Evolutionary conservation across 2,113 vertebrate species (phyloP), one percentile per base, ranked within the genome.

Genomic region (Phylloscopus trochilus): DNA sequence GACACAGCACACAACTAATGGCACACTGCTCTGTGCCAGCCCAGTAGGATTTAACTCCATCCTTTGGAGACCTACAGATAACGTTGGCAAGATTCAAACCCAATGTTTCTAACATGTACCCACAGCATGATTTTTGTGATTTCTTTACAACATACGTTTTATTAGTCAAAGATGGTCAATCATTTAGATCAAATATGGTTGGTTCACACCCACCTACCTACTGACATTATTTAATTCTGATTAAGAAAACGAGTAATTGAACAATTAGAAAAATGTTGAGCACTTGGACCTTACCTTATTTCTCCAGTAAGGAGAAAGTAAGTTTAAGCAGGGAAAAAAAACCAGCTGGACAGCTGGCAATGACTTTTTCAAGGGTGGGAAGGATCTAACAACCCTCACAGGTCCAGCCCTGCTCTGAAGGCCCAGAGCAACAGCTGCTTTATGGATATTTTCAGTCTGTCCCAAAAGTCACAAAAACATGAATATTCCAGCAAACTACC

Each of bases 1-100:
- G 37, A 21, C 0, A 3, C 19, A 46, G 49, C 72, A 59, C 55
- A 59, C 39, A 64, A 8, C 23, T 4, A n/a, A 35, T 0, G 3
- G 43, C 26, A 77, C 56, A 49, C 11, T 0, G 1, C 26, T n/a
- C 66, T 43, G 44, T 2, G 24, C 37, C 3, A 83, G 19, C n/a
- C 68, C 15, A 28, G 43, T 0, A n/a, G 56, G n/a, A 30, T 37
- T 68, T 19, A 80, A 56, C 30, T 30, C 46, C 46, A 39, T 28
- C 37, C 51, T 41, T 8, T 56, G 26, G 30, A 74, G 37, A 44
- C 52, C 19, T 39, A n/a, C 28, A 59, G 52, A 12, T 28, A 59
- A 59, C 19, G 33, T 3, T 27, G 30, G 19, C 28, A 59, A 52
- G 67, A 59, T n/a, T n/a, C 68, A 52, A 19, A 67, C 39, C 39